Evolutionary conservation across 1,140 invertebrate genomes (phyloP), one percentile per base, ranked within the genome.

Genomic region (Druon quercuslanigerum): DNA sequence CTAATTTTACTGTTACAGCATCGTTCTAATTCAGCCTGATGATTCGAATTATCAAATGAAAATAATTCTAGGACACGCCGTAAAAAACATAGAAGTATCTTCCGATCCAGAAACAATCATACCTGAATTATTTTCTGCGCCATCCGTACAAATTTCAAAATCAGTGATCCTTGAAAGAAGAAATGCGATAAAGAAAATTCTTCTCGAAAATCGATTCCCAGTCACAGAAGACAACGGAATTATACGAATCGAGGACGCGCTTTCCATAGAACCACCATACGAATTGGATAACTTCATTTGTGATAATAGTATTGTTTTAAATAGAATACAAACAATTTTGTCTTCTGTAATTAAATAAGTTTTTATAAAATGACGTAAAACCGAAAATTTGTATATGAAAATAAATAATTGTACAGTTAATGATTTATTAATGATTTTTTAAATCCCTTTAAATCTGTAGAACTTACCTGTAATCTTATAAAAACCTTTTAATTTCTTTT

Each of bases 261-360:
- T 91, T 8, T 82, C 79, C 1, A 90, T 91, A 78, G 84, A 90
- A 77, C 89, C 90, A 19, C 90, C 90, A 4, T 91, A 91, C 71
- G 79, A 80, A 13, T 51, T 80, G 4, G 83, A 90, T 40, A 84
- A 90, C 75, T 90, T 88, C 50, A 75, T 85, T 20, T 90, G 87
- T 33, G 83, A 82, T 1, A 91, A 90, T 25, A 86, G 80, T 71
- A 88, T 87, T 72, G 82, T 92, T 74, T 82, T 91, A 72, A 84
- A 70, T 70, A 89, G 87, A 83, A 85, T 91, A 82, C 87, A 90
- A 74, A 85, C 78, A 72, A 82, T 89, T 57, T 78, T 79, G 72
- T 82, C 56, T 79, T 0, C 71, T 54, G 16, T 50, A 78, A 78
- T 74, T 71, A 25, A 56, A 76, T 76, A 70, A 56, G 14, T 46